Base-by-base conservation (phyloP, 2,113 vertebrate species). In the Gymnocephalus cernua region DNA sequence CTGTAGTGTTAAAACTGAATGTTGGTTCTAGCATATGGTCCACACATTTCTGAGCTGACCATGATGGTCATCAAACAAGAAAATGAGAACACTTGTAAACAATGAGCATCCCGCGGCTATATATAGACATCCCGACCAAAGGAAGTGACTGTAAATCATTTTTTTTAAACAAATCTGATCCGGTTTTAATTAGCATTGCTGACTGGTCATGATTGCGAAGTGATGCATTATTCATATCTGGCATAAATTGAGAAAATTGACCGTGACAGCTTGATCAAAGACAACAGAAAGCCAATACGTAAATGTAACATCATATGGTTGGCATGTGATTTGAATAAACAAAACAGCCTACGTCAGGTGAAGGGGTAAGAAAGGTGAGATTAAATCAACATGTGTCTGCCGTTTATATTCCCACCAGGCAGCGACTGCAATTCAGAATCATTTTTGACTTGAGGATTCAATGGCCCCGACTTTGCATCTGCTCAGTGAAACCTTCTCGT, bases 241-340 rank as follows among this genome's bases (percentile, higher is more conserved):
- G 59, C 19, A 21, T 47, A 53, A 80, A 51, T 29, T 6, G 54
- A 35, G 75, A 54, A 71, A 74, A 91, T 71, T 66, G 68, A 61
- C 8, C 1, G 2, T 48, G 84, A 82, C 86, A 82, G 79, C 41
- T 61, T 44, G 47, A 84, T 84, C 63, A 80, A 85, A 89, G 41
- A 47, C 50, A 79, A 67, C 73, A 79, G 71, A 87, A 84, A 88
- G 51, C n/a, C 32, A 56, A 78, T 51, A 53, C 45, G 3, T 3
- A 56, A 54, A 38, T 47, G 69, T 56, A 69, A 77, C 61, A 25
- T 75, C 27, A 79, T 86, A 77, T 61, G 77, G 35, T 0, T 45
- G 2, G 19, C 59, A 79, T 68, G 10, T 64, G 69, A 86, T 56
- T 51, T 68, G 58, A 57, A 67, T 83, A 41, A 86, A 80, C 70